Conservation (phyloP, 2,113 vertebrate species). For the Aramus guarauna region DNA sequence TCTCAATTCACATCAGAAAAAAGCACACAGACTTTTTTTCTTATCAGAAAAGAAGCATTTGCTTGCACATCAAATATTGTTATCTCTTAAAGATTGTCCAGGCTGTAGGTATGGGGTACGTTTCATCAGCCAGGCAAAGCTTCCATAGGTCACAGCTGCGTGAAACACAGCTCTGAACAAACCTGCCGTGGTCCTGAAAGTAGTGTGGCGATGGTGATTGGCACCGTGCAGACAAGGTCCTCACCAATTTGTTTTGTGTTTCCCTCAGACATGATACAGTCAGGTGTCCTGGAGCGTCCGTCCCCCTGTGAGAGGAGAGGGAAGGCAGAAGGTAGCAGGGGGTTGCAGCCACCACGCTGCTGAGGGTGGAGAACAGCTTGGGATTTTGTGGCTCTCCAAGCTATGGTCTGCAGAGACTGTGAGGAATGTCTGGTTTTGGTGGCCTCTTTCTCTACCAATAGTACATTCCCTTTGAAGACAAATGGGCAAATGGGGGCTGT, state of each 20-base stretch:
- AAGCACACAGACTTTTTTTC: not conserved
- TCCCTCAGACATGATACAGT: not conserved
- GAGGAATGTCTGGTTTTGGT: not conserved
- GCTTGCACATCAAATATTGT: not conserved
- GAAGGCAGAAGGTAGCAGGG: not conserved
- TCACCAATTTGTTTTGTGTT: not conserved
- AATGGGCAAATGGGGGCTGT: not conserved
- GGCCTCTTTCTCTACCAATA: not conserved
- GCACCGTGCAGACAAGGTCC: not conserved
- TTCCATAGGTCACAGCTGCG: not conserved
- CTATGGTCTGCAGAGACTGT: not conserved
- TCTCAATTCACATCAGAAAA: slow-evolving; percentile 30
- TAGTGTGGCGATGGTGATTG: not conserved
- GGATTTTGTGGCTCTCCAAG: not conserved
- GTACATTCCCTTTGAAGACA: not conserved
- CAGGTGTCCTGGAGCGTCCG: not conserved
- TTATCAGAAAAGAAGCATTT: not conserved
- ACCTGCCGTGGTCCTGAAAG: not conserved
- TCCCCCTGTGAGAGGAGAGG: not conserved
- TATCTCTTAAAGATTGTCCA: not conserved
- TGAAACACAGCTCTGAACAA: not conserved
- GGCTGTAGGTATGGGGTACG: not conserved
- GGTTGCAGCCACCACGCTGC: not conserved
- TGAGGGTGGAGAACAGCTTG: not conserved
- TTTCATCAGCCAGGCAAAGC: not conserved